Evolutionary conservation across 2,797 vertebrate genomes (phyloP).

Genomic region (Eulemur coronatus): DNA sequence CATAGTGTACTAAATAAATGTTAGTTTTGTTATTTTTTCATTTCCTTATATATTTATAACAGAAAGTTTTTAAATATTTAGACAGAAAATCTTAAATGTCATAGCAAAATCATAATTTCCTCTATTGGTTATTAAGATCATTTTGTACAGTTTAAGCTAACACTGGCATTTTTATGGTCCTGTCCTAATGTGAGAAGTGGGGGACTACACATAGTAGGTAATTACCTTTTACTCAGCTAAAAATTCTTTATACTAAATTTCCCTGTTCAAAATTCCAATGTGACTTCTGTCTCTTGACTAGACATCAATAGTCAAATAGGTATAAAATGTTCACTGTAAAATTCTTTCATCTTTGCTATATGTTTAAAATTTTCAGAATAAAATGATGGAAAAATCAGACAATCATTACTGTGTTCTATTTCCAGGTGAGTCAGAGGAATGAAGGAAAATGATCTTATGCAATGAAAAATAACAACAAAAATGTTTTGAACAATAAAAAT

Average conservation of each 20-base stretch:
- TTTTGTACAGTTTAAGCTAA: background rate
- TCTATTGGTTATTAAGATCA: background rate
- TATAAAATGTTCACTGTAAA: background rate
- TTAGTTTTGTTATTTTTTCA: background rate
- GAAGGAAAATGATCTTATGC: background rate
- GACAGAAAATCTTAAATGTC: background rate
- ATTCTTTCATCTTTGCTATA: background rate
- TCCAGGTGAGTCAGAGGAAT: background rate
- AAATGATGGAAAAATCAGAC: background rate
- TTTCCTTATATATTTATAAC: background rate
- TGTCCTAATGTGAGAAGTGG: background rate
- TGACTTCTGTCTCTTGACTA: background rate
- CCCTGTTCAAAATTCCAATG: background rate
- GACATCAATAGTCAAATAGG: background rate
- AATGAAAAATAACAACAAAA: background rate
- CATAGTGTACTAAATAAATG: background rate
- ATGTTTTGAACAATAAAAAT: constrained; percentile 8
- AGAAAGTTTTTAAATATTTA: background rate
- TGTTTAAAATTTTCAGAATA: background rate
- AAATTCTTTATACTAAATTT: background rate
- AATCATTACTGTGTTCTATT: background rate
- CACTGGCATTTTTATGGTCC: background rate
- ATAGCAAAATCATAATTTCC: background rate
- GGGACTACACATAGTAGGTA: background rate
- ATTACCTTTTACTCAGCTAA: background rate